Percentiles rank a stretch among this genome's conserved stretches.
These are phyloP conservation scores for Xiphydria camelus DNA, from an alignment of 2,888 invertebrate genomes.

Conservation along the genomic window DNA sequence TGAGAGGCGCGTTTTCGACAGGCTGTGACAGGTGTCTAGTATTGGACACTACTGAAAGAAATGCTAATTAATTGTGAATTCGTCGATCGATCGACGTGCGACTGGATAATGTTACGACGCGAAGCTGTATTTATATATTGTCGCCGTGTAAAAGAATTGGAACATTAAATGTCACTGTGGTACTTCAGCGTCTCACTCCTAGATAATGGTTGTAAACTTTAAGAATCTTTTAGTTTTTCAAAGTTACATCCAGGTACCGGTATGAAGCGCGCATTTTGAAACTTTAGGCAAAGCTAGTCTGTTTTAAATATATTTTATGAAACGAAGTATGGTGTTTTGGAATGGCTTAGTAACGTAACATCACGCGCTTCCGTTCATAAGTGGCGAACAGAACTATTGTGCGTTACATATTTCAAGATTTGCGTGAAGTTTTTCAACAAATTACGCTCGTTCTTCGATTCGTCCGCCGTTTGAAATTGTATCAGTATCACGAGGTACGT, in stretches of 20 bases:
- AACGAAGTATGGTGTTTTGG: too few species aligned
- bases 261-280: too few species aligned
- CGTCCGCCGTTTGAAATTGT: slow-evolving; percentile 65
- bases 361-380: too few species aligned
- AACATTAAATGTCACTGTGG: slow-evolving; percentile 40
- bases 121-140: slow-evolving; percentile 38
- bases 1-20: slow-evolving; percentile 30
- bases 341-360: too few species aligned
- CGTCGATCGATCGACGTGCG: slow-evolving; percentile 21
- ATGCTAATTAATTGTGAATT: slow-evolving; percentile 28
- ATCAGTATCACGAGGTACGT: slow-evolving; percentile 66
- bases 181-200: slow-evolving; percentile 24
- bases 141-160: slow-evolving; percentile 33
- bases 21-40: slow-evolving; percentile 49
- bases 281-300: too few species aligned
- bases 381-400: neutral
- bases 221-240: too few species aligned
- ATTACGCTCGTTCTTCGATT: slow-evolving; percentile 36
- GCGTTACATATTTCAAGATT: slow-evolving; percentile 19
- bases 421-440: slow-evolving; percentile 43
- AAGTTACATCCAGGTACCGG: too few species aligned
- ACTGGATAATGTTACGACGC: slow-evolving; percentile 22
- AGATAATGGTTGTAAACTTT: too few species aligned
- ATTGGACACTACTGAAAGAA: slow-evolving; percentile 21
- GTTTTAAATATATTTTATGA: too few species aligned